Conservation (phyloP, 2,888 invertebrate genomes). For the Anarsia innoxiella region DNA sequence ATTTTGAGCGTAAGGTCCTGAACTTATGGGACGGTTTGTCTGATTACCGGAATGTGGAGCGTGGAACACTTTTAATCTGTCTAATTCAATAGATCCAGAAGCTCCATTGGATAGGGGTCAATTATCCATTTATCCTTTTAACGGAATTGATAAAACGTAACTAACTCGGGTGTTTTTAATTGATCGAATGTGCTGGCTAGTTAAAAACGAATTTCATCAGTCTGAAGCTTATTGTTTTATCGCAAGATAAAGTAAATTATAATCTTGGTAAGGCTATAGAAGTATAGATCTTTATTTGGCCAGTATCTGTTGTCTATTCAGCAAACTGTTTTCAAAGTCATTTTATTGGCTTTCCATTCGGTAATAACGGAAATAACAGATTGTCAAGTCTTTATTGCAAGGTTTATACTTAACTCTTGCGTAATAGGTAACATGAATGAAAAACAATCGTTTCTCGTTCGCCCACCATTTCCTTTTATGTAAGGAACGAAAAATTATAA, state of each 20-base stretch:
- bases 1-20: too few relatives aligned
- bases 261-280: too few relatives aligned
- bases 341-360: too few relatives aligned
- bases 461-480: constrained; percentile 48
- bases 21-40: too few relatives aligned
- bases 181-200: constrained; percentile 56
- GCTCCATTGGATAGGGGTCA: constrained; percentile 69
- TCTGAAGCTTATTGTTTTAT: constrained; percentile 38
- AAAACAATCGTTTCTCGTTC: constrained; percentile 37
- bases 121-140: constrained; percentile 75
- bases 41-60: constrained; percentile 32
- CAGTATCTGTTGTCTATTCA: neutral
- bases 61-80: constrained; percentile 57
- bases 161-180: constrained; percentile 68
- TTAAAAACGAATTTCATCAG: constrained; percentile 56
- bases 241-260: constrained; percentile 18
- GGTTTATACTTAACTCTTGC: constrained; percentile 24
- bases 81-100: constrained; percentile 63
- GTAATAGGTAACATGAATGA: constrained; percentile 29
- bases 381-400: too few relatives aligned
- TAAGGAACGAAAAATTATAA: constrained; percentile 25
- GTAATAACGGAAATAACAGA: too few relatives aligned
- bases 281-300: too few relatives aligned
- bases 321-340: neutral
- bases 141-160: constrained; percentile 73